Base-by-base conservation (phyloP, 2,797 vertebrate genomes). In the Pipistrellus kuhlii region DNA sequence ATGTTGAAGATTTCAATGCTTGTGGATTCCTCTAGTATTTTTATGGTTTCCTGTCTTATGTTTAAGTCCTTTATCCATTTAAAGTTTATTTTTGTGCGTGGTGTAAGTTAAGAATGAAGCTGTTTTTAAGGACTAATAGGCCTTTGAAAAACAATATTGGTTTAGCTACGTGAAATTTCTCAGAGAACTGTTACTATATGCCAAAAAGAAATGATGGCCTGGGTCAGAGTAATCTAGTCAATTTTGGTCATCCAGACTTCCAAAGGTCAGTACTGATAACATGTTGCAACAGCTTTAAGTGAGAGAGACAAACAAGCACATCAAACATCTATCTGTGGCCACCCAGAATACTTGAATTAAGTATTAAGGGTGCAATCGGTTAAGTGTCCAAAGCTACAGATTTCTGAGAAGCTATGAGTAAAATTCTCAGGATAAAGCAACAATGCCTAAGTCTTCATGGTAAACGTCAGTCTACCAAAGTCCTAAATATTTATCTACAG, bases 181-280 rank as follows among this genome's bases (percentile, higher is more conserved):
- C 30, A 32, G 46, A 57, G 5, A 41, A 46, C 3, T 84, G 5
- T 82, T 71, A 32, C 32, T 72, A 32, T 38, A 3, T 35, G 7
- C 11, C 13, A 44, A 81, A 72, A 38, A 81, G 48, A 59, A 69
- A 51, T 10, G 18, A 3, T 64, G 35, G 30, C 5, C 69, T 9
- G 1, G 59, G 15, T 30, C 9, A 85, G 5, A 46, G 4, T 20
- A 4, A 20, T 20, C 64, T 66, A n/a, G 18, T 25, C 4, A 27
- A 27, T 4, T 21, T 25, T n/a, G 14, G 55, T 11, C 11, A n/a
- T 1, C 12, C 7, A 44, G 59, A 15, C 2, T 3, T 6, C 18
- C 7, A 1, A 3, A 38, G 3, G 6, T 51, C 1, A 0, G 6
- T 7, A 10, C 27, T 69, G 3, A 2, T 9, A 21, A 68, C 8